Conservation (phyloP, 2,797 vertebrate species). For the Monodelphis domestica region DNA sequence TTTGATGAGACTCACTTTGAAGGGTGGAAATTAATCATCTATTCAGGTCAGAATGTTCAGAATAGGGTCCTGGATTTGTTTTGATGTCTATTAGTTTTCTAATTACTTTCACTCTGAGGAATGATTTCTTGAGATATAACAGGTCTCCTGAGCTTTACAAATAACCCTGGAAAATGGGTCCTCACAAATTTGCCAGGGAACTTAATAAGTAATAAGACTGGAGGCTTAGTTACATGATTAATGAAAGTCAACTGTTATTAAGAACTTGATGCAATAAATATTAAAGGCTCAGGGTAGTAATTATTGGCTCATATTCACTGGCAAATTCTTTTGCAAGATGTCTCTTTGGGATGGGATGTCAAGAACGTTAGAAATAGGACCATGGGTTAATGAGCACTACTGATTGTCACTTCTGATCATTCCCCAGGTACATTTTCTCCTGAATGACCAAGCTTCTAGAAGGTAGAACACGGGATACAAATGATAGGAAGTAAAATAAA, state of each 20-base stretch:
- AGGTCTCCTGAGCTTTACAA: constrained; percentile 74
- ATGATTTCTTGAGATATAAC: constrained; percentile 76
- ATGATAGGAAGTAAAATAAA: background rate
- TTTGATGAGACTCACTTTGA: constrained; percentile 69
- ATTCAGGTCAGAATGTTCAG: constrained; percentile 62
- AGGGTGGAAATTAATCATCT: constrained; percentile 59
- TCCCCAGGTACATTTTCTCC: fast-evolving
- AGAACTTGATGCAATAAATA: constrained; percentile 74
- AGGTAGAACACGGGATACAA: background rate
- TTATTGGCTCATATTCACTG: constrained; percentile 68
- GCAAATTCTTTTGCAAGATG: constrained; percentile 19
- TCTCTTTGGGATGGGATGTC: constrained; percentile 49
- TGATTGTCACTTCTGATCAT: constrained; percentile 2
- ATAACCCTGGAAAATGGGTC: constrained; percentile 75
- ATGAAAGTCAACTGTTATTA: constrained; percentile 76
- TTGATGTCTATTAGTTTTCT: constrained; percentile 74
- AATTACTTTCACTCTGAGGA: constrained; percentile 79
- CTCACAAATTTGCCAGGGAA: constrained; percentile 65
- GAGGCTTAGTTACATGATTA: constrained; percentile 72
- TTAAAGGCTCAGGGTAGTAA: constrained; percentile 72
- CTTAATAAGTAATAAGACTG: constrained; percentile 62
- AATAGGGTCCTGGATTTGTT: constrained; percentile 62
- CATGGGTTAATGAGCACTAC: constrained; percentile 38
- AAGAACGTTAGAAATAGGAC: constrained; percentile 34
- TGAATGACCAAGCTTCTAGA: fast-evolving